Conservation (phyloP, 53 echinoderm and acorn worm genomes). For the Zoroaster sp. region DNA sequence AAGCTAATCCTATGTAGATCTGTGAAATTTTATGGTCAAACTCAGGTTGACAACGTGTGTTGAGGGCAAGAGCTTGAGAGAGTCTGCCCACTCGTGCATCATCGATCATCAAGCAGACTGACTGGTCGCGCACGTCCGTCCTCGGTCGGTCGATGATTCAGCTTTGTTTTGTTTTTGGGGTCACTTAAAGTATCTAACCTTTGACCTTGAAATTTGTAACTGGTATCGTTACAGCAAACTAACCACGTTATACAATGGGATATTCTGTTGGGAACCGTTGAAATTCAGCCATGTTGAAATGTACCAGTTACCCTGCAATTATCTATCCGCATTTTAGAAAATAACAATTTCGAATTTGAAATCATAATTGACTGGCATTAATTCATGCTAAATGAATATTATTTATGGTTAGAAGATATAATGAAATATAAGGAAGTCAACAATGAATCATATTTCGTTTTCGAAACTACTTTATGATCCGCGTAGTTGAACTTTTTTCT, state of each 20-base stretch:
- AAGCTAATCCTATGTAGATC: too few relatives aligned
- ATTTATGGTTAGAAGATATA: too few relatives aligned
- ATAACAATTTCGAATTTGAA: neutral
- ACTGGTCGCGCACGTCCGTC: too few relatives aligned
- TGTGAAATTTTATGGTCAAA: too few relatives aligned
- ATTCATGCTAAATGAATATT: neutral
- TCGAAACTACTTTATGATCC: neutral
- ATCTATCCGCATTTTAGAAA: conserved; percentile 1
- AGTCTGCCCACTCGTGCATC: too few relatives aligned
- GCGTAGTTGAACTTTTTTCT: neutral
- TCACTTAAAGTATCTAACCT: conserved; percentile 28
- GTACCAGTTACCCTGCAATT: neutral
- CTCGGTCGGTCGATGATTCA: too few relatives aligned
- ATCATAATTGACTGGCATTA: neutral
- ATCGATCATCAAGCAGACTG: too few relatives aligned
- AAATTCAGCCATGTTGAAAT: conserved; percentile 42
- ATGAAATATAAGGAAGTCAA: too few relatives aligned
- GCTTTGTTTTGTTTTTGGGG: conserved; percentile 43
- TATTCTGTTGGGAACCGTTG: conserved; percentile 4
- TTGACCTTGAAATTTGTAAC: conserved; percentile 16
- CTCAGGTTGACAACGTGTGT: too few relatives aligned
- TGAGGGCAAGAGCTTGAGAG: too few relatives aligned
- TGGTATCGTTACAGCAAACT: neutral
- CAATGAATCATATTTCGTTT: too few relatives aligned
- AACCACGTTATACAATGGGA: neutral